Evolutionary conservation across 2,113 vertebrate species (phyloP).

Genomic region (Corvus moneduloides): DNA sequence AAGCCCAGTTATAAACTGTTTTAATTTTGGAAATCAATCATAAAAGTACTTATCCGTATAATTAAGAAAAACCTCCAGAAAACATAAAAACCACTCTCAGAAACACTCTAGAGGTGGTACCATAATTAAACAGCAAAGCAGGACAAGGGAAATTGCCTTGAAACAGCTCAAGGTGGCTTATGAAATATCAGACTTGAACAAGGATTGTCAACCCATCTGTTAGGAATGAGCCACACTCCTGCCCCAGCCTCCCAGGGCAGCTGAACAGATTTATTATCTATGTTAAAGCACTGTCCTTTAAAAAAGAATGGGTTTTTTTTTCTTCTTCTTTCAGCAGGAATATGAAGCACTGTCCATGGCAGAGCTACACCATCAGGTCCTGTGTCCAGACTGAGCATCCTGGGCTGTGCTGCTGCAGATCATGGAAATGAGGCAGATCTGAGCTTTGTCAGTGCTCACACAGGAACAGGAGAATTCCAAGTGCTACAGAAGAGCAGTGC

Average conservation of each 20-base stretch:
- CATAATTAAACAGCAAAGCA: constrained; percentile 1
- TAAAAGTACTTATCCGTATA: constrained; percentile 3
- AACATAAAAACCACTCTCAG: not conserved
- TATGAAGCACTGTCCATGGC: not conserved
- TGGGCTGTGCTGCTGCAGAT: not conserved
- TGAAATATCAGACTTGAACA: not conserved
- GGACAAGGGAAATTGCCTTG: not conserved
- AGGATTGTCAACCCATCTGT: not conserved
- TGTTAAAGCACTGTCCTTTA: not conserved
- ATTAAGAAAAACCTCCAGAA: constrained; percentile 15
- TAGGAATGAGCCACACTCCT: not conserved
- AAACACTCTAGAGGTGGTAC: not conserved
- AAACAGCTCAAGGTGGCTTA: not conserved
- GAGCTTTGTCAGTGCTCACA: not conserved
- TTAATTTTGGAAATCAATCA: constrained; percentile 23
- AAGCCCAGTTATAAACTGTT: not conserved
- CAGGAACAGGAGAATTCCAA: not conserved
- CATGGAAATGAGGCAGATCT: not conserved
- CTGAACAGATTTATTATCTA: not conserved
- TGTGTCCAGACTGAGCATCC: not conserved
- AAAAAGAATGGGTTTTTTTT: not conserved
- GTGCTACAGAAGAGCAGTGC: not conserved
- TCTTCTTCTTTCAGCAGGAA: not conserved
- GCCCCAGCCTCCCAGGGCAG: not conserved
- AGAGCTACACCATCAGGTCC: not conserved